These are phyloP conservation scores for Drosophila asahinai DNA, from an alignment of 1,140 invertebrate species.

Conservation along the genomic window DNA sequence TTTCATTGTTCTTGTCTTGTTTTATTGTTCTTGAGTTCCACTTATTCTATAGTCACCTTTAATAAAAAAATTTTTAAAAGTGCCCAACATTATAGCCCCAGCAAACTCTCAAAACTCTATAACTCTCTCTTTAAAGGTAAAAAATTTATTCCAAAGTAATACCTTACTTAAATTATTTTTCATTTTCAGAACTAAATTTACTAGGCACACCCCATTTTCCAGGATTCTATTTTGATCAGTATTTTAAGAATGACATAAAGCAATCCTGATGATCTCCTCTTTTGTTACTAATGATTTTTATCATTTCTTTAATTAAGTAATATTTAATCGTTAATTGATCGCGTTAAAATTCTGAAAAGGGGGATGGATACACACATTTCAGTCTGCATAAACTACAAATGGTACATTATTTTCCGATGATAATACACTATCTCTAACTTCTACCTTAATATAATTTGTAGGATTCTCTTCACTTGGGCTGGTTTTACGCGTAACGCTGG, in stretches of 20 bases:
- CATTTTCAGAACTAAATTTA: neutral
- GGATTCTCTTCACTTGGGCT: slow-evolving; percentile 60
- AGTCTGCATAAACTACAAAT: slow-evolving; percentile 78
- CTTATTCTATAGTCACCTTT: no score
- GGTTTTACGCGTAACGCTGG: slow-evolving; percentile 45
- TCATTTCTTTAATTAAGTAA: neutral
- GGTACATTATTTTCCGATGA: slow-evolving; percentile 39
- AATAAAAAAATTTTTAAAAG: no score
- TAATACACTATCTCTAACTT: slow-evolving; percentile 70
- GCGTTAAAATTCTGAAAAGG: neutral
- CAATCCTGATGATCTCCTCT: neutral
- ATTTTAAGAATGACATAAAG: neutral
- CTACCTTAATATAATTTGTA: slow-evolving; percentile 77
- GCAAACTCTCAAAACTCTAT: no score
- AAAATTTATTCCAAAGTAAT: no score
- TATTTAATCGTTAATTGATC: no score
- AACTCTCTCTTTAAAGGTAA: no score
- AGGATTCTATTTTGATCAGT: neutral
- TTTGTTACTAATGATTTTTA: neutral
- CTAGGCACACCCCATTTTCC: neutral
- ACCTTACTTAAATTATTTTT: neutral
- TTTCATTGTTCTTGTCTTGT: no score
- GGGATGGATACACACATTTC: slow-evolving; percentile 10
- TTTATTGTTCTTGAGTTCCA: no score
- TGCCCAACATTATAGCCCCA: no score